Evolutionary conservation across 2,888 invertebrate species (phyloP).

Genomic region (Drosophila formosana): DNA sequence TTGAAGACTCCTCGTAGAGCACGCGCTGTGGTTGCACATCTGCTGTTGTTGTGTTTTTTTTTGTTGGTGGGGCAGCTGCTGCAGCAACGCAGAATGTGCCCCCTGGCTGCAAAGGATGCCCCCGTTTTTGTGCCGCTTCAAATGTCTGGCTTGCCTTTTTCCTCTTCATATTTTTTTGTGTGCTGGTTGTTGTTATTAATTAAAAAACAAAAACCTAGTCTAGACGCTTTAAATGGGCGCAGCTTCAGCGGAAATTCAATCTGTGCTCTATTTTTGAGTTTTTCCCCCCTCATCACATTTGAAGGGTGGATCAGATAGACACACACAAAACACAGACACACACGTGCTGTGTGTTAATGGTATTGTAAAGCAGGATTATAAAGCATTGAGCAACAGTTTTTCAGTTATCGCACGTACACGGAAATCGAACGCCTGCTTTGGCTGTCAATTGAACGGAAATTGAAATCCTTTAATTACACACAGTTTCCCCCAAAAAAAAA

Average conservation of each 20-base stretch:
- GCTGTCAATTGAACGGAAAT: slow-evolving; percentile 58
- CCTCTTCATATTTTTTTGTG: slow-evolving; percentile 20
- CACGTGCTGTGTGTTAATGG: slow-evolving; percentile 42
- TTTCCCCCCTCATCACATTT: slow-evolving; percentile 4
- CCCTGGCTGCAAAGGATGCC: slow-evolving; percentile 51
- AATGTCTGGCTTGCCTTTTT: slow-evolving; percentile 55
- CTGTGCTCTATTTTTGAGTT: slow-evolving; percentile 72
- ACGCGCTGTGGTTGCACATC: slow-evolving; percentile 60
- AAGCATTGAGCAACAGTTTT: slow-evolving; percentile 32
- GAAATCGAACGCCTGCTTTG: slow-evolving; percentile 54
- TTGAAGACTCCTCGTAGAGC: slow-evolving; percentile 68
- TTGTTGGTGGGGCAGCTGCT: slow-evolving; percentile 53
- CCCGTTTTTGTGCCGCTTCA: slow-evolving; percentile 8
- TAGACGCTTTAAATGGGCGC: slow-evolving; percentile 72
- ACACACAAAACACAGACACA: slow-evolving; percentile 1
- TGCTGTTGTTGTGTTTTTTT: slow-evolving; percentile 19
- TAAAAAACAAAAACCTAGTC: slow-evolving; percentile 67
- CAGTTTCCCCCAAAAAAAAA: background rate
- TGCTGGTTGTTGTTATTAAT: slow-evolving; percentile 63
- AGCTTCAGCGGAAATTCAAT: slow-evolving; percentile 75
- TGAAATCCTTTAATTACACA: slow-evolving; percentile 64
- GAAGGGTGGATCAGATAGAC: slow-evolving; percentile 15
- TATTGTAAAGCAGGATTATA: slow-evolving; percentile 50
- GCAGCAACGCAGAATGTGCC: slow-evolving; percentile 13
- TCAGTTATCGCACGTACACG: slow-evolving; percentile 52